A percentile compares a stretch with the other conserved stretches of the same genome.
phyloP scores from a whole-genome alignment of 2,113 vertebrate genomes.

The Chaetops frenatus region DNA sequence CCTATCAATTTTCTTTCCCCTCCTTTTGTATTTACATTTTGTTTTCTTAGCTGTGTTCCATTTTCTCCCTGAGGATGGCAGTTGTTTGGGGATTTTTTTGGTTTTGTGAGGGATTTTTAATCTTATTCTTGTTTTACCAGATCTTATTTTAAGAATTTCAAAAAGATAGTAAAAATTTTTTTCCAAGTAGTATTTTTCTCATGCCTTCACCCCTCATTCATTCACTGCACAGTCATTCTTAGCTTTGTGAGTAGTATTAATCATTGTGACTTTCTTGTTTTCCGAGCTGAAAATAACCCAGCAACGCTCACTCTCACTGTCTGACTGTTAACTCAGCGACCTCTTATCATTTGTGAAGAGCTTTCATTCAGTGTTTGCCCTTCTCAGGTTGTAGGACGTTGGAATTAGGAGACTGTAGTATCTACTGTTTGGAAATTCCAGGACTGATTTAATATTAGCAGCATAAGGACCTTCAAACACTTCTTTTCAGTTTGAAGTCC shows the following conservation, averaged over 20 bases:
- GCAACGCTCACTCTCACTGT: neutral
- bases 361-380: neutral
- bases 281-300: neutral
- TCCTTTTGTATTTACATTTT: neutral
- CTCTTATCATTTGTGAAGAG: neutral
- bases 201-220: neutral
- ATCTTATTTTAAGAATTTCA: neutral
- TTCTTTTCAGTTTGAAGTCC: neutral
- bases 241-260: neutral
- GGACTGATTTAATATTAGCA: neutral
- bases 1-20: neutral
- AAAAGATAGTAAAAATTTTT: neutral
- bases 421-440: neutral
- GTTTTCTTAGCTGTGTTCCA: neutral
- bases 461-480: neutral
- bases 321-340: neutral
- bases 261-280: neutral
- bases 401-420: neutral
- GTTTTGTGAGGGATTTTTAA: neutral
- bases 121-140: neutral
- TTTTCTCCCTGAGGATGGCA: neutral
- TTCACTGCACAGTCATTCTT: neutral
- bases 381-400: neutral
- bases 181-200: neutral
- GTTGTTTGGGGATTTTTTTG: fast-evolving